Conservation (phyloP, 2,888 invertebrate species). For the Drosophila austrosaltans region DNA sequence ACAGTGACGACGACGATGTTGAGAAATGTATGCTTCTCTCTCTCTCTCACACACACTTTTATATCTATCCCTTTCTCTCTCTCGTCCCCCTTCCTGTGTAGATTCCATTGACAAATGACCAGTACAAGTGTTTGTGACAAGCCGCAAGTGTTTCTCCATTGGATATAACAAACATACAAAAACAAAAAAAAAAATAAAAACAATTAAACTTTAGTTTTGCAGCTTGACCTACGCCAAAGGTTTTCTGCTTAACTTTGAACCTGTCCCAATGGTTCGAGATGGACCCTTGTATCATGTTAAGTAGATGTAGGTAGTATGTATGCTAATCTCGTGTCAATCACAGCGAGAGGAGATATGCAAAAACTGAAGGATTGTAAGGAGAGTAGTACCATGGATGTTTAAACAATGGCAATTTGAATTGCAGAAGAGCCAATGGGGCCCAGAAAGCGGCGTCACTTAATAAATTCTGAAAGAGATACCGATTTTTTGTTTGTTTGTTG, state of each 20-base stretch:
- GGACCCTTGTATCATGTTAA: conserved; percentile 9
- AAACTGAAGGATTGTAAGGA: conserved; percentile 44
- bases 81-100: conserved; percentile 39
- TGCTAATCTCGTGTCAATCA: conserved; percentile 80
- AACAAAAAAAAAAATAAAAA: conserved; percentile 37
- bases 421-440: conserved; percentile 66
- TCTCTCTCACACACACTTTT: conserved; percentile 16
- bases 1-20: conserved; percentile 71
- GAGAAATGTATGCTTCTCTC: conserved; percentile 29
- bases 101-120: conserved; percentile 82
- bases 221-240: conserved; percentile 66
- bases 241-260: conserved; percentile 66
- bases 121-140: conserved; percentile 83
- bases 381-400: conserved; percentile 8
- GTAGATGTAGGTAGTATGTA: conserved; percentile 49
- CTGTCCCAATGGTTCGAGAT: conserved; percentile 25
- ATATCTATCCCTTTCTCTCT: conserved; percentile 36
- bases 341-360: conserved; percentile 72
- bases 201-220: conserved; percentile 66
- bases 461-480: conserved; percentile 76
- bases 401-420: conserved; percentile 82
- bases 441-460: conserved; percentile 75
- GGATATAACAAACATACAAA: conserved; percentile 40
- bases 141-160: conserved; percentile 77
- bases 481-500: too few species aligned